These are phyloP conservation scores for Drosophila truncata DNA, from an alignment of 1,140 invertebrate species.

Conservation along the genomic window DNA sequence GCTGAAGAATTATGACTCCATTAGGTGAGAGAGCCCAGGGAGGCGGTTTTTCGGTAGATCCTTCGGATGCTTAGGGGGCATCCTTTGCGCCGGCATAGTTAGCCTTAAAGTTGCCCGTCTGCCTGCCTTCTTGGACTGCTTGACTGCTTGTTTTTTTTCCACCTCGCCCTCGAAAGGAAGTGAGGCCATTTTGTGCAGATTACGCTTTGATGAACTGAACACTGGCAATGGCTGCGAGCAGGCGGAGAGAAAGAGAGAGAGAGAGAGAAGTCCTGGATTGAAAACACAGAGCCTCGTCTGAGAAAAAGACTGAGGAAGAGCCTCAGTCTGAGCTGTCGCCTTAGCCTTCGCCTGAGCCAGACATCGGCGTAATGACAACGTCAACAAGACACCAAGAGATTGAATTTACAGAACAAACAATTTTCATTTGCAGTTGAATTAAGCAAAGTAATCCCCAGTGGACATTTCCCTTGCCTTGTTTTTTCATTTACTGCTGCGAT, in stretches of 20 bases:
- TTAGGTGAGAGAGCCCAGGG: slow-evolving; percentile 47
- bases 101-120: slow-evolving; percentile 66
- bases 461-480: slow-evolving; percentile 41
- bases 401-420: slow-evolving; percentile 83
- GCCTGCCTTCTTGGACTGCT: slow-evolving; percentile 24
- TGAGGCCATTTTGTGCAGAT: slow-evolving; percentile 82
- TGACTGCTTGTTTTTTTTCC: slow-evolving; percentile 17
- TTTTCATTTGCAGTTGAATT: slow-evolving; percentile 84
- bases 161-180: slow-evolving; percentile 52
- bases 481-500: not conserved
- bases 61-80: slow-evolving; percentile 16
- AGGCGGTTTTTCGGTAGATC: not conserved
- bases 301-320: not conserved
- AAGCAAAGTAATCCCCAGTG: slow-evolving; percentile 81
- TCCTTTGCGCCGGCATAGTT: slow-evolving; percentile 58
- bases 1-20: slow-evolving; percentile 83
- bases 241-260: not conserved
- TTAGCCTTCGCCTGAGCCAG: slow-evolving; percentile 2
- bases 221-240: slow-evolving; percentile 17
- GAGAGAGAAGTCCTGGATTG: slow-evolving; percentile 11
- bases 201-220: slow-evolving; percentile 79
- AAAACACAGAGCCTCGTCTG: not conserved
- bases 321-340: not conserved
- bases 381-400: slow-evolving; percentile 76
- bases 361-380: slow-evolving; percentile 67